phyloP scores from a whole-genome alignment of 2,797 vertebrate species.

The Coregonus suidteri region DNA sequence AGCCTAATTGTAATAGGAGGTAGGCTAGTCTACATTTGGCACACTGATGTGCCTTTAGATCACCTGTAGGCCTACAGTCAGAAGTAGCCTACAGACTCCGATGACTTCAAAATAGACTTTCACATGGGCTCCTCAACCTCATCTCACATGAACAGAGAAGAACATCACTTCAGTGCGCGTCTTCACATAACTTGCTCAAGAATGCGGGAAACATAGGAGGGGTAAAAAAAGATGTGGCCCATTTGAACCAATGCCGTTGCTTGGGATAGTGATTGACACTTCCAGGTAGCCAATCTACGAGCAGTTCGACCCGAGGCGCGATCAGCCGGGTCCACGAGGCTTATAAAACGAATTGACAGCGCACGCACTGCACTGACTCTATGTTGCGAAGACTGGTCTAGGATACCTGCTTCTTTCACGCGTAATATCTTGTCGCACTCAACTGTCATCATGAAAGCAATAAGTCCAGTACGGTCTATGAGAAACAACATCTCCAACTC shows the following conservation, averaged over 20 bases:
- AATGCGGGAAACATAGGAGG: slow-evolving; percentile 69
- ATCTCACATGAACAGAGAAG: slow-evolving; percentile 1
- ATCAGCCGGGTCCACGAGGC: slow-evolving; percentile 37
- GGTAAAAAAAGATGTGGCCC: background rate
- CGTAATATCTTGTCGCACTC: background rate
- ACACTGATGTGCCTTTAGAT: background rate
- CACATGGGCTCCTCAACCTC: background rate
- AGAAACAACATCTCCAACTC: slow-evolving; percentile 71
- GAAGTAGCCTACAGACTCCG: background rate
- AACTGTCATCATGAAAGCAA: slow-evolving; percentile 80
- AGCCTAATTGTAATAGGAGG: background rate
- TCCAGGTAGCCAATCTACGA: slow-evolving; percentile 65
- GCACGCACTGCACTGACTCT: background rate
- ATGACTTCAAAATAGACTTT: background rate
- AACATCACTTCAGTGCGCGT: slow-evolving; percentile 4
- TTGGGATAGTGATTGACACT: slow-evolving; percentile 62
- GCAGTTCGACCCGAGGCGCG: slow-evolving; percentile 23
- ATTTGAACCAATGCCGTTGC: slow-evolving; percentile 59
- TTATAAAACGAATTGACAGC: slow-evolving; percentile 64
- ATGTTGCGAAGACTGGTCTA: background rate
- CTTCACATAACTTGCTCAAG: slow-evolving; percentile 42
- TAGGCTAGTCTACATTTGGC: background rate
- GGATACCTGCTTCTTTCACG: background rate
- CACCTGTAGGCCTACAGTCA: background rate
- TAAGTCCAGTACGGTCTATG: slow-evolving; percentile 81